These are phyloP conservation scores for Euborellia annulipes DNA, from an alignment of 1,140 invertebrate species.

Conservation along the genomic window DNA sequence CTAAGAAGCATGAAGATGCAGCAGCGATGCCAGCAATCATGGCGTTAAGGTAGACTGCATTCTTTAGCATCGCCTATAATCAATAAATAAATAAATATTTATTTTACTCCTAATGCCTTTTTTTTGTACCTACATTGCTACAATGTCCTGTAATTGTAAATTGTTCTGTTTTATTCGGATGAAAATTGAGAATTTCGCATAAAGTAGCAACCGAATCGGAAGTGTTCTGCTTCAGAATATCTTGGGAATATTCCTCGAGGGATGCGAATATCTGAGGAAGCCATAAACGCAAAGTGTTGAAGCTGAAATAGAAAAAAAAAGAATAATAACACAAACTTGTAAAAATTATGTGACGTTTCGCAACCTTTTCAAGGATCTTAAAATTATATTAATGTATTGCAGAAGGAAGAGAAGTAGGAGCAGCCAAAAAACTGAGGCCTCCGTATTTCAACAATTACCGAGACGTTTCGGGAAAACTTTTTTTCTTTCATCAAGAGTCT, in stretches of 20 bases:
- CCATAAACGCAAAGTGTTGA: slow-evolving; percentile 34
- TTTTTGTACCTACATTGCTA: neutral
- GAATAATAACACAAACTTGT: no score
- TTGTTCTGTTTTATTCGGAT: slow-evolving; percentile 6
- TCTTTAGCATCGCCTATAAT: neutral
- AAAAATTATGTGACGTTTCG: no score
- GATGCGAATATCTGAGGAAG: slow-evolving; percentile 44
- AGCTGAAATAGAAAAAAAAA: slow-evolving; percentile 17
- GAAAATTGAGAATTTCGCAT: slow-evolving; percentile 23
- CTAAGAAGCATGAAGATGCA: slow-evolving; percentile 15
- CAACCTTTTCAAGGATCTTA: no score
- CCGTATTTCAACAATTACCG: no score
- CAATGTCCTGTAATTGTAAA: neutral
- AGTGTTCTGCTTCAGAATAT: slow-evolving; percentile 6
- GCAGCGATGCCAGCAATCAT: slow-evolving; percentile 8
- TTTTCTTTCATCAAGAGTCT: no score
- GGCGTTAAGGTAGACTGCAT: slow-evolving; percentile 2
- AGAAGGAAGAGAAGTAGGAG: no score
- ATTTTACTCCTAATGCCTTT: no score
- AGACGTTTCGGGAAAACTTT: no score
- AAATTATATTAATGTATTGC: no score
- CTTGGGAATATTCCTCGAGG: slow-evolving; percentile 24
- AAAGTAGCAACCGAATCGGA: slow-evolving; percentile 16
- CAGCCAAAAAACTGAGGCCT: no score
- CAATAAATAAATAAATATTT: neutral